Base-by-base conservation (phyloP, 2,888 invertebrate species). In the Podabrus alpinus region DNA sequence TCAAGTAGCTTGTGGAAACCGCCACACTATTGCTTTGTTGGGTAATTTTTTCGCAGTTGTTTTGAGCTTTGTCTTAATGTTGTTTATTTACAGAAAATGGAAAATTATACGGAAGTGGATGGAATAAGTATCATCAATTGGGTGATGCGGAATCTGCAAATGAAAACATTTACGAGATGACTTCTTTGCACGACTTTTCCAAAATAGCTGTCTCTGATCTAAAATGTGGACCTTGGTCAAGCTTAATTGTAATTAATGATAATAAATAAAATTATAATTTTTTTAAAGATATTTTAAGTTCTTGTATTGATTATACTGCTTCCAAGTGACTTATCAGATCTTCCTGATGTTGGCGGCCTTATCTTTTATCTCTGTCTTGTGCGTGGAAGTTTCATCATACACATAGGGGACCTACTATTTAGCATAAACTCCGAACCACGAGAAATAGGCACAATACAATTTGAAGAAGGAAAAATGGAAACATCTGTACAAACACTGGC, bases 91-190 rank as follows among this genome's bases (percentile, higher is more conserved):
- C 83, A 89, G 93, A 91, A 78, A 91, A 93, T 82, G 91, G 92
- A 15, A 86, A 90, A 45, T 83, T 96, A 13, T 94, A 92, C 91
- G 93, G 93, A 0, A 90, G 92, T 84, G 97, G 97, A 13, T 94
- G 92, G 89, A 96, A 96, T 87, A 92, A 92, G 82, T 94, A 95
- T 87, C 94, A 94, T 1, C 96, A 97, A 83, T 85, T 97, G 66
- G 94, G 93, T 11, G 82, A 89, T 69, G 81, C 85, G 17, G 81
- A 82, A 25, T 80, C 86, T 24, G 86, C 86, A 77, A 81, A 84
- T 77, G 81, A 82, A 67, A 82, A 83, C 68, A n/a, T 73, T 17
- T 64, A 71, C 71, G 72, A 77, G 60, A 86, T 86, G 79, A 79
- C 77, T 69, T 76, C 77, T 78, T 75, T 86, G 45, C 77, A 77